phyloP scores from a whole-genome alignment of 2,797 vertebrate genomes.

The Thripadectes ignobilis region DNA sequence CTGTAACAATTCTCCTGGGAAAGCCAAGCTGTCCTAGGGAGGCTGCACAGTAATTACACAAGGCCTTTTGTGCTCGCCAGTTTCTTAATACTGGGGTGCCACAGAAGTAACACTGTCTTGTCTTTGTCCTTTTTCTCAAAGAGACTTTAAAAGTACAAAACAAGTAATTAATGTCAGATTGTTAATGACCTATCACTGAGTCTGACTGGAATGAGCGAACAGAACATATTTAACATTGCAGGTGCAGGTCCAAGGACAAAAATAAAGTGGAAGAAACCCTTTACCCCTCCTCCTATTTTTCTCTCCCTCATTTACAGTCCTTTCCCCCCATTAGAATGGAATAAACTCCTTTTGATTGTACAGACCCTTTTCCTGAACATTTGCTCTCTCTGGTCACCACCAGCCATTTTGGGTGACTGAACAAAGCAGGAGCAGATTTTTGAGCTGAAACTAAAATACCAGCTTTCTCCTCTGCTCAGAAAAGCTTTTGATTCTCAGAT shows the following conservation, averaged over 20 bases:
- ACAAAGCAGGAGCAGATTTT: no score
- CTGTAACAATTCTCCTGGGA: not conserved
- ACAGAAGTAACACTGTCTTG: not conserved
- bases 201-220: slow-evolving; percentile 1
- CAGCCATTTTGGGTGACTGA: no score
- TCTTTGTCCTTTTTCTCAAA: not conserved
- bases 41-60: not conserved
- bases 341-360: not conserved
- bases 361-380: not conserved
- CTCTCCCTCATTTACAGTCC: not conserved
- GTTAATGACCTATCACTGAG: not conserved
- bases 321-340: not conserved
- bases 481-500: no score
- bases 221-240: not conserved
- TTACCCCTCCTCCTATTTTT: not conserved
- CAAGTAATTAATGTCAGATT: slow-evolving; percentile 20
- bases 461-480: no score
- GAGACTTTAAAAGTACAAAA: not conserved
- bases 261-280: not conserved
- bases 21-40: not conserved
- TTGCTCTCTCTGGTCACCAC: not conserved
- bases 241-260: slow-evolving; percentile 27
- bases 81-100: not conserved
- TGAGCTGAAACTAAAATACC: no score
- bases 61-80: not conserved